These are phyloP conservation scores for Sarcophaga variegata DNA, from an alignment of 2,888 invertebrate species.

Conservation along the genomic window DNA sequence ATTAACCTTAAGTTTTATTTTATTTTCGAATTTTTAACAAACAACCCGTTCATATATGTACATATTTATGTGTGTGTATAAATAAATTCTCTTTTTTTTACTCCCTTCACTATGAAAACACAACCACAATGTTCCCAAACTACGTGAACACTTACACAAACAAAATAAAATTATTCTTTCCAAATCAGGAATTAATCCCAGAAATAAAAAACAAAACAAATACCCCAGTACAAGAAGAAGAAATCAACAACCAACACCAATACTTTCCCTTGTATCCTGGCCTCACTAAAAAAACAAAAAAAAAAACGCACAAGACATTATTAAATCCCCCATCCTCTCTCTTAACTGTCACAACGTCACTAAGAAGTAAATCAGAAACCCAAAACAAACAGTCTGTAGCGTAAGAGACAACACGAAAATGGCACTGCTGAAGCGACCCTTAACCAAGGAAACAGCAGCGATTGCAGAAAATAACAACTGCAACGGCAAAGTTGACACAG, in stretches of 20 bases:
- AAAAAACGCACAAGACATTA: no score
- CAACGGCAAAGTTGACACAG: slow-evolving; percentile 74
- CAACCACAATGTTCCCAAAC: background rate
- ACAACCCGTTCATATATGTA: slow-evolving; percentile 1
- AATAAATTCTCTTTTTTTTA: slow-evolving; percentile 54
- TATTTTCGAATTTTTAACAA: slow-evolving; percentile 18
- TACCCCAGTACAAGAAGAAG: slow-evolving; percentile 19
- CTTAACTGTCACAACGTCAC: no score
- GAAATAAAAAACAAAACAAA: slow-evolving; percentile 30
- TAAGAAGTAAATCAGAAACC: background rate
- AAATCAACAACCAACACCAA: slow-evolving; percentile 19
- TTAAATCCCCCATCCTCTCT: background rate
- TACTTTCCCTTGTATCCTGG: no score
- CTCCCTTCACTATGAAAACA: slow-evolving; percentile 27
- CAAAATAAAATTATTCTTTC: background rate
- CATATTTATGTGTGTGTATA: background rate
- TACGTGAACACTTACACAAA: slow-evolving; percentile 26
- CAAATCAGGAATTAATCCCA: slow-evolving; percentile 36
- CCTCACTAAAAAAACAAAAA: no score
- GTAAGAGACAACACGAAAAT: slow-evolving; percentile 69
- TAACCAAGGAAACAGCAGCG: slow-evolving; percentile 79
- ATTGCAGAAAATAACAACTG: slow-evolving; percentile 77
- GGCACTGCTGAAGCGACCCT: slow-evolving; percentile 81
- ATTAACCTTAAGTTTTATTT: background rate
- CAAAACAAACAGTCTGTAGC: slow-evolving; percentile 11